phyloP scores from a whole-genome alignment of 1,140 invertebrate genomes.

The Drosophila pallidifrons region DNA sequence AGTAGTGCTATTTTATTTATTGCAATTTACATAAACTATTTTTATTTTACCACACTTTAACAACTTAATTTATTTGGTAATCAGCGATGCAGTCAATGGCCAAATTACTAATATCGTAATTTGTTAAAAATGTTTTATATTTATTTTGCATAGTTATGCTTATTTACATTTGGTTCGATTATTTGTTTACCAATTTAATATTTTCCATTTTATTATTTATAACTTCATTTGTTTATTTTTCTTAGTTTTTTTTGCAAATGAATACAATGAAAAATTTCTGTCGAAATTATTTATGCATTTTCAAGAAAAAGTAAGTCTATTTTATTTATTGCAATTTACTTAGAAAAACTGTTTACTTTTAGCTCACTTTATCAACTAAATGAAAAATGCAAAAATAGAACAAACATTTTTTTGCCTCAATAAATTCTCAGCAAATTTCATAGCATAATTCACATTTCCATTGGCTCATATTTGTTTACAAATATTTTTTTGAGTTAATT shows the following conservation, averaged over 20 bases:
- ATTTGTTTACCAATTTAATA: neutral
- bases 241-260: neutral
- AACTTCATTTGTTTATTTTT: neutral
- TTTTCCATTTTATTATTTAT: neutral
- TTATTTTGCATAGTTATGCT: neutral
- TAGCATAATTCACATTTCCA: neutral
- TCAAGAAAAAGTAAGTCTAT: too few species aligned
- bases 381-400: too few species aligned
- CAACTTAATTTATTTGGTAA: neutral
- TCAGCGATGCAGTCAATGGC: slow-evolving; percentile 4
- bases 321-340: too few species aligned
- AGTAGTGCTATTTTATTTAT: too few species aligned
- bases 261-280: too few species aligned
- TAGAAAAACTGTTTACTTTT: too few species aligned
- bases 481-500: too few species aligned
- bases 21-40: too few species aligned
- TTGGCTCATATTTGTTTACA: slow-evolving; percentile 1
- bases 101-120: slow-evolving; percentile 23
- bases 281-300: too few species aligned
- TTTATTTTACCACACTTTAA: too few species aligned
- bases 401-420: neutral
- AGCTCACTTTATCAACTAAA: too few species aligned
- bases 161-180: neutral
- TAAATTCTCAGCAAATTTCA: neutral
- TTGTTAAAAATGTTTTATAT: neutral